These are phyloP conservation scores for Stichopus chloronotus DNA, from an alignment of 35 echinoderm and acorn worm species.

Conservation along the genomic window DNA sequence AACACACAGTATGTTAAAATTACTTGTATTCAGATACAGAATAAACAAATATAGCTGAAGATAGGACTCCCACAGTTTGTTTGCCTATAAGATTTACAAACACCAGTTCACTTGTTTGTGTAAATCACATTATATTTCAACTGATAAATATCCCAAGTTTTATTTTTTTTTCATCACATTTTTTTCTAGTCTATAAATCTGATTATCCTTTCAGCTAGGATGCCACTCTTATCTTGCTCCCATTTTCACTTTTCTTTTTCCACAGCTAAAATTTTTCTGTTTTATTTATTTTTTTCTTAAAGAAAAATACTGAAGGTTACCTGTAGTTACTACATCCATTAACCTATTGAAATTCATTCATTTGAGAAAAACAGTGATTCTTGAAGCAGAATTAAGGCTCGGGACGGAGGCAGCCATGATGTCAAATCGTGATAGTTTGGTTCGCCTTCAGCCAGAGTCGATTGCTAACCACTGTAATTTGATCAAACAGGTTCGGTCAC, in stretches of 20 bases:
- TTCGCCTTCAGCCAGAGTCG: conserved; percentile 32
- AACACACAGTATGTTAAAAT: too few species aligned
- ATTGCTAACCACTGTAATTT: conserved; percentile 45
- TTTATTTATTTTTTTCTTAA: background rate
- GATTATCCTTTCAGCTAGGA: background rate
- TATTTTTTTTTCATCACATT: background rate
- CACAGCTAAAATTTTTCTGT: background rate
- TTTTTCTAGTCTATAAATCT: conserved; percentile 8
- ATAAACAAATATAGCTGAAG: background rate
- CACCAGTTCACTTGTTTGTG: too few species aligned
- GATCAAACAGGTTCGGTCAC: conserved; percentile 62
- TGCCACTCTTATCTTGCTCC: background rate
- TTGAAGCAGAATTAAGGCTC: conserved; percentile 24
- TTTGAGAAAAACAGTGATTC: background rate
- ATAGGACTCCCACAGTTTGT: too few species aligned
- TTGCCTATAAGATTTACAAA: too few species aligned
- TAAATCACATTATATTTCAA: too few species aligned
- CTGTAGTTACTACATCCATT: conserved; percentile 36
- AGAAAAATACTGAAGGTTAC: background rate
- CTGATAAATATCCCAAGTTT: too few species aligned
- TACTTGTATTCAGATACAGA: too few species aligned
- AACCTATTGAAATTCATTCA: conserved; percentile 43
- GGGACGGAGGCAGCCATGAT: background rate
- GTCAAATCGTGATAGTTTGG: conserved; percentile 43
- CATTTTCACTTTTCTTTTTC: background rate